These are phyloP conservation scores for Xiphydria camelus DNA, from an alignment of 2,888 invertebrate species.

Conservation along the genomic window DNA sequence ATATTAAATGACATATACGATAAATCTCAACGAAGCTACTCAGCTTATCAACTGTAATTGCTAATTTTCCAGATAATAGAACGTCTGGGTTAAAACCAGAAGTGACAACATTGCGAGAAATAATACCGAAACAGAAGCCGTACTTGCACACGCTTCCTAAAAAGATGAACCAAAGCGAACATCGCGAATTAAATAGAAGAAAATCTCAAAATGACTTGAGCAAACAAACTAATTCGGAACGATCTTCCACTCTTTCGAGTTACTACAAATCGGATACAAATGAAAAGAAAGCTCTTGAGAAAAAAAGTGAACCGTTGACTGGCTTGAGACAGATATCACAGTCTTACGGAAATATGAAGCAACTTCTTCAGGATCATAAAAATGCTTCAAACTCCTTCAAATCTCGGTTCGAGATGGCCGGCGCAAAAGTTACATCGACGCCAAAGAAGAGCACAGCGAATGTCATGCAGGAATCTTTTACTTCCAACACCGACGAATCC, in stretches of 20 bases:
- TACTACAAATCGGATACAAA: slow-evolving; percentile 1
- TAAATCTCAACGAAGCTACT: not conserved
- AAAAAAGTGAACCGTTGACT: not conserved
- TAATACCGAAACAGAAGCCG: slow-evolving; percentile 19
- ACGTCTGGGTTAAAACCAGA: slow-evolving; percentile 18
- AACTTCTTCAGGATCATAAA: slow-evolving; percentile 27
- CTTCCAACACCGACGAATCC: slow-evolving; percentile 19
- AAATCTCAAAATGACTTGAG: too few relatives aligned
- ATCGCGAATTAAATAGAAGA: too few relatives aligned
- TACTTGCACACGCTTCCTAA: slow-evolving; percentile 26
- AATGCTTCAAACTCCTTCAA: slow-evolving; percentile 7
- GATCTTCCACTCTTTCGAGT: not conserved
- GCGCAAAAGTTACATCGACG: slow-evolving; percentile 30
- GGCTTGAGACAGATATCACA: slow-evolving; percentile 22
- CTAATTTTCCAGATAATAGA: slow-evolving; percentile 19
- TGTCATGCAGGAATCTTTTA: slow-evolving; percentile 24
- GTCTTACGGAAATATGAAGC: slow-evolving; percentile 41
- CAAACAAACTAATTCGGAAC: slow-evolving; percentile 12
- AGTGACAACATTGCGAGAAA: slow-evolving; percentile 21
- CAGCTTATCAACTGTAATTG: too few relatives aligned
- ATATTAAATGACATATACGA: not conserved
- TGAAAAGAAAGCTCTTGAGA: too few relatives aligned
- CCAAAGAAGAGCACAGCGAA: slow-evolving; percentile 26
- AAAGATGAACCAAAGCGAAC: slow-evolving; percentile 32
- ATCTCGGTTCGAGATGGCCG: slow-evolving; percentile 17